These are phyloP conservation scores for Columbina picui DNA, from an alignment of 2,113 vertebrate genomes.

Conservation along the genomic window DNA sequence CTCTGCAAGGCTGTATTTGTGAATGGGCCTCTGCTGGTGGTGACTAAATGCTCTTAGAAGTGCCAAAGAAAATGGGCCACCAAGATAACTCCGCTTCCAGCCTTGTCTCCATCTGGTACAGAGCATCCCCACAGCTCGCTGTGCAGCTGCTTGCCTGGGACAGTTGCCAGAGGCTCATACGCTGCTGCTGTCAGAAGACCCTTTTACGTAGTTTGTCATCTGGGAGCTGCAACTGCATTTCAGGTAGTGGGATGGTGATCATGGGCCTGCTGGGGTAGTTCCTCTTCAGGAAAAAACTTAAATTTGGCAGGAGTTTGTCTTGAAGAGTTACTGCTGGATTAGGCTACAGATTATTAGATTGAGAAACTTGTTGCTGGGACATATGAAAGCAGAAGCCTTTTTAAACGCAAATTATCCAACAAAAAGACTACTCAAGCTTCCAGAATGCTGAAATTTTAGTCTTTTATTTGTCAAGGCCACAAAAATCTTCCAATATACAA, in stretches of 20 bases:
- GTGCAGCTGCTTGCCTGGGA: background rate
- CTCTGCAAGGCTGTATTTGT: background rate
- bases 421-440: background rate
- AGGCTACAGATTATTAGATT: background rate
- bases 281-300: background rate
- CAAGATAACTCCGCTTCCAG: background rate
- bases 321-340: background rate
- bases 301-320: background rate
- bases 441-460: background rate
- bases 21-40: background rate
- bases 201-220: background rate
- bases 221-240: background rate
- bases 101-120: background rate
- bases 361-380: background rate
- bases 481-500: background rate
- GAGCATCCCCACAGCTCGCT: background rate
- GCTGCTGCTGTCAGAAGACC: background rate
- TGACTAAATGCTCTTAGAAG: background rate
- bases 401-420: background rate
- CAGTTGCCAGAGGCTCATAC: background rate
- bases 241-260: background rate
- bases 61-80: background rate
- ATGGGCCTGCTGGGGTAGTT: background rate
- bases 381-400: background rate
- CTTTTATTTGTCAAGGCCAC: background rate